These are phyloP conservation scores for Falco columbarius DNA, from an alignment of 2,797 vertebrate genomes.

Conservation along the genomic window DNA sequence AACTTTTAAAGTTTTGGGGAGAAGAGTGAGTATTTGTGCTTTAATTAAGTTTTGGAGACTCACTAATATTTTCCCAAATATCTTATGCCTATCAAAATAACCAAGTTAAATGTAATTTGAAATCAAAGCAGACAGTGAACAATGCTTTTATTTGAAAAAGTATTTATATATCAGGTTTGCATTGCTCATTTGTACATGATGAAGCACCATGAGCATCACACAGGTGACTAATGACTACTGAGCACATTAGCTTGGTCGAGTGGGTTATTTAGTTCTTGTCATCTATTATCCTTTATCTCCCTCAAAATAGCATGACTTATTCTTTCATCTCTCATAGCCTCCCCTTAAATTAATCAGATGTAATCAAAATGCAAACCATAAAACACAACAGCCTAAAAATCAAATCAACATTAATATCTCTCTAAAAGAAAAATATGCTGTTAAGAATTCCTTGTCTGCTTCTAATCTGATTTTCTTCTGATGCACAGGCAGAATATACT, in stretches of 20 bases:
- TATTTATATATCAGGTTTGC: neutral
- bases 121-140: neutral
- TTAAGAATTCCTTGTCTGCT: conserved; percentile 12
- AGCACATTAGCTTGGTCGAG: neutral
- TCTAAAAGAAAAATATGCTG: neutral
- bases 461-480: conserved; percentile 22
- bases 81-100: neutral
- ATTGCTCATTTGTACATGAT: neutral
- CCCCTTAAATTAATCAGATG: conserved; percentile 11
- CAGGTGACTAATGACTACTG: neutral
- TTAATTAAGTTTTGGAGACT: neutral
- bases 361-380: conserved; percentile 28
- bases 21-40: neutral
- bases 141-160: neutral
- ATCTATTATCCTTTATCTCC: conserved; percentile 9
- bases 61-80: neutral
- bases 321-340: neutral
- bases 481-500: neutral
- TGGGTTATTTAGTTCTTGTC: neutral
- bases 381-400: conserved; percentile 16
- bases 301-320: neutral
- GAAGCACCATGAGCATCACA: neutral
- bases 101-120: neutral
- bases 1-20: fast-evolving
- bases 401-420: neutral